Conservation (phyloP, 2,113 vertebrate species). For the Geothlypis trichas region DNA sequence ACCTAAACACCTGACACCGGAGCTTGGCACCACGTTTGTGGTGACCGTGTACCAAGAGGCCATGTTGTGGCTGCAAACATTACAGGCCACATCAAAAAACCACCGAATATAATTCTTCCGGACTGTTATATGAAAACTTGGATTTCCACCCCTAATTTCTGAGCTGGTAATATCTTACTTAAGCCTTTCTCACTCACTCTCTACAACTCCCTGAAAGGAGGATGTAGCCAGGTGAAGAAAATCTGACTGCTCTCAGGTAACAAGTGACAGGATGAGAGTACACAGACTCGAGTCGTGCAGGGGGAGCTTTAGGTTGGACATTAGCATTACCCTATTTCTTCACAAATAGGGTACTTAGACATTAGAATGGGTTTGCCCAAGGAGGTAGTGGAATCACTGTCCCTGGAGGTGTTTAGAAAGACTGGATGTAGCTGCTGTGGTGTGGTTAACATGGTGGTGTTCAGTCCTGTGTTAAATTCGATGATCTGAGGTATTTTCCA, state of each 20-base stretch:
- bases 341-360: background rate
- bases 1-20: background rate
- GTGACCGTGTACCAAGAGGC: background rate
- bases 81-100: background rate
- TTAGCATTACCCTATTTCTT: background rate
- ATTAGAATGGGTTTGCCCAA: background rate
- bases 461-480: background rate
- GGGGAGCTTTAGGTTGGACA: background rate
- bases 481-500: background rate
- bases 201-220: background rate
- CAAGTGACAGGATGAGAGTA: background rate
- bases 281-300: background rate
- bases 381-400: background rate
- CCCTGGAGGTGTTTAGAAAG: background rate
- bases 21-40: accelerated
- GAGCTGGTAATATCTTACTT: background rate
- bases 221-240: background rate
- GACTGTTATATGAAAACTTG: background rate
- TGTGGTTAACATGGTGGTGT: background rate
- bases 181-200: background rate
- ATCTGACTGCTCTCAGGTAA: background rate
- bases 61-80: background rate
- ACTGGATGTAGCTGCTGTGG: accelerated
- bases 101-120: background rate
- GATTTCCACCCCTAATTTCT: background rate